Evolutionary conservation across 2,888 invertebrate species (phyloP).

Genomic region (Sinopyrophorus schimmeli): DNA sequence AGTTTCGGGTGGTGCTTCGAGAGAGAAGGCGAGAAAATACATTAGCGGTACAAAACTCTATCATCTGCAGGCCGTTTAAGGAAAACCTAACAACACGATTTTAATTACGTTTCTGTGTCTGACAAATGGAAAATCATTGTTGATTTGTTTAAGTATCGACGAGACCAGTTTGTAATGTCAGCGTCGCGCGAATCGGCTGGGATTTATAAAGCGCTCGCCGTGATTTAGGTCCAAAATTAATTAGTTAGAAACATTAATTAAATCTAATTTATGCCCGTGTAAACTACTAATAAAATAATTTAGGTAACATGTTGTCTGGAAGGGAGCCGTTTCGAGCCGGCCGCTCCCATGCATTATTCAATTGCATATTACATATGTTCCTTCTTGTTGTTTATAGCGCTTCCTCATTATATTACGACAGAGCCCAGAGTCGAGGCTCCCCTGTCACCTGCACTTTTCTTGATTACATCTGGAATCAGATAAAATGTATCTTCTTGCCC

Average conservation of each 20-base stretch:
- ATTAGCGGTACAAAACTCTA: slow-evolving; percentile 18
- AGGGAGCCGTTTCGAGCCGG: slow-evolving; percentile 30
- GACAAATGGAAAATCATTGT: slow-evolving; percentile 66
- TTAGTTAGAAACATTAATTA: slow-evolving; percentile 37
- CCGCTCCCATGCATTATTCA: slow-evolving; percentile 39
- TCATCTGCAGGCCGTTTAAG: slow-evolving; percentile 23
- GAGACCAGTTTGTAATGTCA: slow-evolving; percentile 27
- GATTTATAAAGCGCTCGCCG: slow-evolving; percentile 26
- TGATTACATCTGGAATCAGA: slow-evolving; percentile 33
- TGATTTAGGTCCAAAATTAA: slow-evolving; percentile 33
- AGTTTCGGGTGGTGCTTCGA: slow-evolving; percentile 16
- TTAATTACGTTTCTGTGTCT: slow-evolving; percentile 66
- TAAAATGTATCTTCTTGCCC: slow-evolving; percentile 5
- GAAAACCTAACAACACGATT: slow-evolving; percentile 47
- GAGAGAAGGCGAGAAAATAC: slow-evolving; percentile 5
- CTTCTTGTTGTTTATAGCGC: slow-evolving; percentile 36
- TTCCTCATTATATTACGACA: slow-evolving; percentile 37
- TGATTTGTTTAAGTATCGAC: slow-evolving; percentile 57
- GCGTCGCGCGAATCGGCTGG: slow-evolving; percentile 17
- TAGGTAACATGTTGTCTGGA: slow-evolving; percentile 33
- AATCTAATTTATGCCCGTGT: slow-evolving; percentile 35
- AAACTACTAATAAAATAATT: slow-evolving; percentile 36
- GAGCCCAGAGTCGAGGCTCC: slow-evolving; percentile 20
- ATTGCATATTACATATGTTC: slow-evolving; percentile 36
- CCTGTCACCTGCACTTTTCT: slow-evolving; percentile 37